Evolutionary conservation across 2,113 vertebrate species (phyloP).

Genomic region (Plestiodon gilberti): DNA sequence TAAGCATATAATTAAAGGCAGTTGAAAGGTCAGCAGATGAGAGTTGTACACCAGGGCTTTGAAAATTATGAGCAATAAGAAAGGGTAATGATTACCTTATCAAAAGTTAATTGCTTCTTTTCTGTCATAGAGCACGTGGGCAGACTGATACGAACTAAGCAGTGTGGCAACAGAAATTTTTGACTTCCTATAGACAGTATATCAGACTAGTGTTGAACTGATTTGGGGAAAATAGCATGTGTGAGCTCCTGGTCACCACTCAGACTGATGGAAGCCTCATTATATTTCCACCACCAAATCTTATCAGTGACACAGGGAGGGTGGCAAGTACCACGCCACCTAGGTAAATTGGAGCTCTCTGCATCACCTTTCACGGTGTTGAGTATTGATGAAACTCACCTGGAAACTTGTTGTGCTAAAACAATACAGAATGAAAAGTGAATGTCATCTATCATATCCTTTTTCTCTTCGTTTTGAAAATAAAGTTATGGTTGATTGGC

Average conservation of each 20-base stretch:
- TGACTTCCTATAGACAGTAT: neutral
- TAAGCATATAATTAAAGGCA: neutral
- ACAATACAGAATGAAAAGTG: neutral
- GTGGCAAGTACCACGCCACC: neutral
- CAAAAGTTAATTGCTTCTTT: neutral
- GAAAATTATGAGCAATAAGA: neutral
- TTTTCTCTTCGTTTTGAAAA: neutral
- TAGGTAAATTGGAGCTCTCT: neutral
- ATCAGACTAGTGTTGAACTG: neutral
- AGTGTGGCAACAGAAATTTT: neutral
- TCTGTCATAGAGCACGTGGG: neutral
- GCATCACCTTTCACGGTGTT: neutral
- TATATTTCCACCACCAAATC: neutral
- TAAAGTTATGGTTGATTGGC: neutral
- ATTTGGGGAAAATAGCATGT: neutral
- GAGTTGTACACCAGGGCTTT: neutral
- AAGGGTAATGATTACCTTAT: neutral
- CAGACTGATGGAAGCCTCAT: neutral
- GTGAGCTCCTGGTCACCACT: neutral
- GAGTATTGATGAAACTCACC: neutral
- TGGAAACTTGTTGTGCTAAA: neutral
- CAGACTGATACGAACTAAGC: neutral
- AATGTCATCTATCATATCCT: neutral
- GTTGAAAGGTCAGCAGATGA: neutral
- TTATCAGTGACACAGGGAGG: neutral